Base-by-base conservation (phyloP, 2,888 invertebrate genomes). In the Physocephala rufipes region DNA sequence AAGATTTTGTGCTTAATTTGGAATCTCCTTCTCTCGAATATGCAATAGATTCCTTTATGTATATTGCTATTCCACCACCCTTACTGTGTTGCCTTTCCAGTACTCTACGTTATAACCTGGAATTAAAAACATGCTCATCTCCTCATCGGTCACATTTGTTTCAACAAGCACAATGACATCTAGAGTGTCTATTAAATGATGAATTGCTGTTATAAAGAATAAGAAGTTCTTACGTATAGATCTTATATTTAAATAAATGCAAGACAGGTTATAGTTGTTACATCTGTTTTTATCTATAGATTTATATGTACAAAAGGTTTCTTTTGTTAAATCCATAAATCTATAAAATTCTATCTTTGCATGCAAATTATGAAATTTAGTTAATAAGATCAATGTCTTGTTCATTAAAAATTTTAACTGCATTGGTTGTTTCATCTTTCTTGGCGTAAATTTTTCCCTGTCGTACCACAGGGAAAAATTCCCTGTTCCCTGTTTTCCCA, bases 161-260 rank as follows among this genome's bases (percentile, higher is more conserved):
- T 61, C 43, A 9, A 61, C 36, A 5, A 61, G 12, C 1, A 61
- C 36, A 19, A 61, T 36, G n/a, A 61, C 13, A 30, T 61, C 61
- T 9, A 61, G 2, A 36, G 28, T 21, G 12, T 53, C 53, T 12
- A 53, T 53, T 13, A n/a, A 12, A 21, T 19, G 1, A 2, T 2
- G n/a, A 5, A 53, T 53, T 13, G 19, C 30, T 12, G 59, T 30
- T 13, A 59, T 16, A 30, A 59, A 59, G 26, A 30, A 30, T 21
- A 30, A 13, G 16, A 59, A 59, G 30, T 59, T 59, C 30, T 1
- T 59, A 7, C 59, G 30, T 28, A 59, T 28, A 16, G 59, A 59
- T 16, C 59, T 15, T 28, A 59, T 59, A 13, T 59, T 59, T 59
- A 59, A 59, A n/a, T 26, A 59, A 59, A 59, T 59, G 28, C 30